Percentiles rank a stretch among this genome's conserved stretches.
phyloP scores from a whole-genome alignment of 2,113 vertebrate species.

The Notarius quadriscutis region DNA sequence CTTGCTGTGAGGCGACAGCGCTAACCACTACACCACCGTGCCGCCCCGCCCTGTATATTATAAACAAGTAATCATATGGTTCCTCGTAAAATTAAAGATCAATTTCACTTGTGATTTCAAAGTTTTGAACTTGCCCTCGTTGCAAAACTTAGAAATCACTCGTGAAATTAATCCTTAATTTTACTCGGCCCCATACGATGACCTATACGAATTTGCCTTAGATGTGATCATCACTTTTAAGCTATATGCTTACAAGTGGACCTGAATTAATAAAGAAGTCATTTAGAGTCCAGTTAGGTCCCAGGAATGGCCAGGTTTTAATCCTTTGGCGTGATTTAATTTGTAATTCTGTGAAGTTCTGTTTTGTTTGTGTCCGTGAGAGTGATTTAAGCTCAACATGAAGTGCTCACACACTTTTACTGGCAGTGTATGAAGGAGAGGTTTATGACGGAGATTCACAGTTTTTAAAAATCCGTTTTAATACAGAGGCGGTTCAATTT shows the following conservation, averaged over 20 bases:
- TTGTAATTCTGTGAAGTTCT: not conserved
- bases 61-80: too few relatives aligned
- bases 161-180: too few relatives aligned
- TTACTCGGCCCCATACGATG: too few relatives aligned
- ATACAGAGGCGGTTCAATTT: not conserved
- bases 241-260: not conserved
- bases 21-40: too few relatives aligned
- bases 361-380: not conserved
- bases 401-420: not conserved
- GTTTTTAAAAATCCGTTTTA: not conserved
- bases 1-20: too few relatives aligned
- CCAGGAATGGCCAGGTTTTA: not conserved
- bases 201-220: not conserved
- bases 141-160: too few relatives aligned
- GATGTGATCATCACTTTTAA: not conserved
- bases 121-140: too few relatives aligned
- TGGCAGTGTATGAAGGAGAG: not conserved
- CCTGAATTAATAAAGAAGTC: not conserved
- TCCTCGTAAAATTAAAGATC: too few relatives aligned
- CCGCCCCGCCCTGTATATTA: too few relatives aligned
- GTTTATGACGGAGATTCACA: not conserved
- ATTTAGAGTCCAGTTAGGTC: not conserved
- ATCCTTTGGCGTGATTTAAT: not conserved
- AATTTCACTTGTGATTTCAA: too few relatives aligned
- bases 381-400: not conserved